A percentile compares a stretch with the other conserved stretches of the same genome.
Evolutionary conservation across 2,888 invertebrate genomes (phyloP).

Genomic region (Bellardia bayeri): DNA sequence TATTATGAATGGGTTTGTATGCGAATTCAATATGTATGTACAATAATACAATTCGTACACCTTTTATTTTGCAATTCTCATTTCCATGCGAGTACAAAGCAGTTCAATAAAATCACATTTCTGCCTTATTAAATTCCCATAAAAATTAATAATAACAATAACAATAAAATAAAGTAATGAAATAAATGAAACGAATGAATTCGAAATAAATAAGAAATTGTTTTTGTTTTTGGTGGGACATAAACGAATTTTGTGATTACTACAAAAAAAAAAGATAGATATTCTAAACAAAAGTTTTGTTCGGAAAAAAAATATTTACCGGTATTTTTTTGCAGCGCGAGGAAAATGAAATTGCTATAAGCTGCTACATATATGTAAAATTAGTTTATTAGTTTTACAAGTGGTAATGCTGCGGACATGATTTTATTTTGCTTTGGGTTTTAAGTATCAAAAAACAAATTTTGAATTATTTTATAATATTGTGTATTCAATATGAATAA

Average conservation of each 20-base stretch:
- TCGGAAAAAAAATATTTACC: no score
- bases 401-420: no score
- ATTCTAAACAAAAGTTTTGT: no score
- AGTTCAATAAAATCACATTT: constrained; percentile 71
- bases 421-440: no score
- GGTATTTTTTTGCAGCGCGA: no score
- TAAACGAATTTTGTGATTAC: background rate
- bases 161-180: constrained; percentile 58
- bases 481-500: no score
- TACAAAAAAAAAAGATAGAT: no score
- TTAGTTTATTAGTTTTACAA: no score
- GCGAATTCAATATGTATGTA: constrained; percentile 16
- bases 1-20: constrained; percentile 49
- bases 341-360: no score
- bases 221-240: background rate
- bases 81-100: constrained; percentile 47
- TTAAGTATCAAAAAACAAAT: no score
- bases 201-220: background rate
- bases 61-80: constrained; percentile 29
- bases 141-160: constrained; percentile 75
- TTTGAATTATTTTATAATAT: no score
- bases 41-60: constrained; percentile 12
- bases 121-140: constrained; percentile 76
- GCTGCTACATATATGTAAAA: no score
- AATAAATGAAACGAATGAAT: constrained; percentile 29